Conservation (phyloP, 1,140 invertebrate species). For the Mya arenaria region DNA sequence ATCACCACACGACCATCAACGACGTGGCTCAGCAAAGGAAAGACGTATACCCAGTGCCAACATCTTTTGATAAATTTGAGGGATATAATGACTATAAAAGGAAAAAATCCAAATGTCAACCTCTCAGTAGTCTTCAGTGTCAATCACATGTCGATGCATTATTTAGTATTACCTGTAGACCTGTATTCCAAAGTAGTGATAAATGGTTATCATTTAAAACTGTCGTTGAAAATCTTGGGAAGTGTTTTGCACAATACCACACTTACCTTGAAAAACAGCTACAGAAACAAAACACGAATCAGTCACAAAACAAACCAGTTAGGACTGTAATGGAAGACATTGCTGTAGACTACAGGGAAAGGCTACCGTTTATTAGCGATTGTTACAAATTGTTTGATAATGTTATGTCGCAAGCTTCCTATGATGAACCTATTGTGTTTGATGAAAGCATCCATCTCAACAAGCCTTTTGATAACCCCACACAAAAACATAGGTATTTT, state of each 20-base stretch:
- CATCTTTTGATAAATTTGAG: neutral
- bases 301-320: neutral
- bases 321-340: neutral
- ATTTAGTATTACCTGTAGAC: neutral
- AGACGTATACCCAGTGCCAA: slow-evolving; percentile 9
- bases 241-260: neutral
- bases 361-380: neutral
- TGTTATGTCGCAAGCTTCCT: neutral
- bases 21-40: neutral
- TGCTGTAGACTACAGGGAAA: neutral
- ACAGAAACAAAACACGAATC: neutral
- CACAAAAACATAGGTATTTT: slow-evolving; percentile 14
- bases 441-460: neutral
- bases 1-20: too few relatives aligned
- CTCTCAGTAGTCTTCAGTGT: slow-evolving; percentile 4
- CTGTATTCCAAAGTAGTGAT: neutral
- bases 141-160: slow-evolving; percentile 26
- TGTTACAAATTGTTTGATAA: slow-evolving; percentile 1
- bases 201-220: neutral
- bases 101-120: slow-evolving; percentile 10
- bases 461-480: neutral
- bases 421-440: neutral
- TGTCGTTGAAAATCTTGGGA: neutral
- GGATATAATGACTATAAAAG: too few relatives aligned
- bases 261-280: neutral